Percentiles rank a stretch among this genome's conserved stretches.
Evolutionary conservation across 2,113 vertebrate genomes (phyloP).

Genomic region (Rynchops niger): DNA sequence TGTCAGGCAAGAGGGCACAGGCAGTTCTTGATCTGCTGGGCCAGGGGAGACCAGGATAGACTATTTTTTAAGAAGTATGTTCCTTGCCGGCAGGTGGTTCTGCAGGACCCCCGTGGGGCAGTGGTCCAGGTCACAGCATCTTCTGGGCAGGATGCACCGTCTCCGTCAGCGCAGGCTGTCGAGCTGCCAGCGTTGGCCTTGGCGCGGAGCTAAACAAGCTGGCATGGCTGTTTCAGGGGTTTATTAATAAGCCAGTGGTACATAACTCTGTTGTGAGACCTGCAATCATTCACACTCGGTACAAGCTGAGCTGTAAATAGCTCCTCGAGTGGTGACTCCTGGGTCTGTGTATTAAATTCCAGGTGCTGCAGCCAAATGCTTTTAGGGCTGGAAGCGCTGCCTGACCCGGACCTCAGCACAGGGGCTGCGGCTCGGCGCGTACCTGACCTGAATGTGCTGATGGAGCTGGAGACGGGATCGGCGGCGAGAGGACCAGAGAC

Average conservation of each 20-base stretch:
- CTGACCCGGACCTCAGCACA: not conserved
- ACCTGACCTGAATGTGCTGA: not conserved
- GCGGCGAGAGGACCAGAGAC: not conserved
- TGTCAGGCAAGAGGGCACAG: fast-evolving
- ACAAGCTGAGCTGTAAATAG: not conserved
- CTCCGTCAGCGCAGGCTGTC: fast-evolving
- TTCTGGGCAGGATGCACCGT: fast-evolving
- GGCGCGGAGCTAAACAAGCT: not conserved
- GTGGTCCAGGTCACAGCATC: not conserved
- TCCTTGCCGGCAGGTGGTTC: not conserved
- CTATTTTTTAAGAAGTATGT: fast-evolving
- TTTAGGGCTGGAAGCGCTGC: not conserved
- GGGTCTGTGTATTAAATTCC: not conserved
- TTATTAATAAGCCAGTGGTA: not conserved
- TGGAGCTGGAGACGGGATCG: not conserved
- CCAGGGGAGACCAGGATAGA: not conserved
- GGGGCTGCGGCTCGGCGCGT: fast-evolving
- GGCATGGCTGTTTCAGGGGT: not conserved
- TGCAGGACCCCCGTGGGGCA: not conserved
- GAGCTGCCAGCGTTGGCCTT: not conserved
- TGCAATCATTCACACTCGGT: fast-evolving
- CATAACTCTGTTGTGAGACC: not conserved
- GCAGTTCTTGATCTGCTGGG: not conserved
- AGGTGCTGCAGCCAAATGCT: not conserved
- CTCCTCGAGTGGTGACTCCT: not conserved